Evolutionary conservation across 2,113 vertebrate species (phyloP), one percentile per base, ranked within the genome.

Genomic region (Oryzias celebensis): DNA sequence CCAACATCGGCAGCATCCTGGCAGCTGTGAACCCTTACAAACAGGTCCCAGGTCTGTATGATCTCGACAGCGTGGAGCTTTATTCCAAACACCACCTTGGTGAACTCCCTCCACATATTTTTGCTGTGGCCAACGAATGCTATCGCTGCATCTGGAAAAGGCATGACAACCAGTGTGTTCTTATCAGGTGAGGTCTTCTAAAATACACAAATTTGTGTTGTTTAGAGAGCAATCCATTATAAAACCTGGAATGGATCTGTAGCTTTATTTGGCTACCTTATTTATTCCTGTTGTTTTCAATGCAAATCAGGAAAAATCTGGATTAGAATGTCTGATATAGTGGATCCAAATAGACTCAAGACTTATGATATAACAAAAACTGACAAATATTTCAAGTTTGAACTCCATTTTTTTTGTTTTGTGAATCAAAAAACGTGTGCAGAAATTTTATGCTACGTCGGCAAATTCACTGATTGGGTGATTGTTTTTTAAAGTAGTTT

Each of bases 91-190:
- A 96, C 80, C 93, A 93, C 26, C 86, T 95, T 59, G 95, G 95
- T 3, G 94, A 97, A 81, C 92, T 96, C 60, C 95, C 95, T 0
- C 95, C 95, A 4, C 95, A 97, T 58, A 96, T 96, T 82, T 97
- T 94, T 24, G 94, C 95, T 13, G 90, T 94, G 0, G 94, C 94
- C 73, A 96, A 94, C 6, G 95, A 97, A 86, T 96, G 95, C 84
- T 97, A 97, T 87, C 88, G 94, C 84, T 97, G 95, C 90, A 90
- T 97, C 84, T 97, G 94, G 94, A 96, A 96, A 81, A 91, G 93
- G 60, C 94, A 93, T 2, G 95, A 96, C 93, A 95, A 95, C 82
- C 95, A 97, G 73, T 97, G 95, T 73, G 92, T 97, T 44, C 94
- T 96, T 24, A 96, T 97, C 80, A 97, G 95, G 95, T 96, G 52